A percentile compares a stretch with the other conserved stretches of the same genome.
Conservation (phyloP, 2,888 invertebrate genomes). For the Pheosia gnoma region DNA sequence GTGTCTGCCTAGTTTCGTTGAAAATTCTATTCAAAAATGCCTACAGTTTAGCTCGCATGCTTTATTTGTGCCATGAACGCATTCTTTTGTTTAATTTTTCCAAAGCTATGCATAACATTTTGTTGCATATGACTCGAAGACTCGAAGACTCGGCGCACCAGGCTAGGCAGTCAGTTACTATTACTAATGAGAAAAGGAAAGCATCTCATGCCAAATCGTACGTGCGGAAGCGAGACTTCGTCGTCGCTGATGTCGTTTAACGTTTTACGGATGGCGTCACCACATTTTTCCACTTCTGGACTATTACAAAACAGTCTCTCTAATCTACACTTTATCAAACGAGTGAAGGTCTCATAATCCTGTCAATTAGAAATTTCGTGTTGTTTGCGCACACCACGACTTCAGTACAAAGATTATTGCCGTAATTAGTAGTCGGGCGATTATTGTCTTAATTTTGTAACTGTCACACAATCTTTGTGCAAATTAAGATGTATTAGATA, state of each 20-base stretch:
- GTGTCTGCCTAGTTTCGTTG: neutral
- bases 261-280: neutral
- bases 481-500: conserved; percentile 59
- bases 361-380: conserved; percentile 42
- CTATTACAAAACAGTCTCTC: conserved; percentile 18
- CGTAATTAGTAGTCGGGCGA: conserved; percentile 45
- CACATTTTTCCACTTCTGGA: neutral
- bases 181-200: too few species aligned
- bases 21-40: neutral
- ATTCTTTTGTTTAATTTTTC: neutral
- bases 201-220: too few species aligned
- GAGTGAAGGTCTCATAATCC: conserved; percentile 41
- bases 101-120: neutral
- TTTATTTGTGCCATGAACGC: too few species aligned
- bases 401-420: conserved; percentile 33
- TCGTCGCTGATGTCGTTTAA: neutral
- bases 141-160: too few species aligned
- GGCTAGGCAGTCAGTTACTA: too few species aligned
- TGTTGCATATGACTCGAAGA: too few species aligned
- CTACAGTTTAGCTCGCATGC: neutral
- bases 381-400: conserved; percentile 35
- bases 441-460: conserved; percentile 30
- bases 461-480: conserved; percentile 38
- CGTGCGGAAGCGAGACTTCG: too few species aligned
- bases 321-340: conserved; percentile 32